Conservation (phyloP, 30 jellyfish, hydroid and myxozoan genomes). For the Catostylus mosaicus region DNA sequence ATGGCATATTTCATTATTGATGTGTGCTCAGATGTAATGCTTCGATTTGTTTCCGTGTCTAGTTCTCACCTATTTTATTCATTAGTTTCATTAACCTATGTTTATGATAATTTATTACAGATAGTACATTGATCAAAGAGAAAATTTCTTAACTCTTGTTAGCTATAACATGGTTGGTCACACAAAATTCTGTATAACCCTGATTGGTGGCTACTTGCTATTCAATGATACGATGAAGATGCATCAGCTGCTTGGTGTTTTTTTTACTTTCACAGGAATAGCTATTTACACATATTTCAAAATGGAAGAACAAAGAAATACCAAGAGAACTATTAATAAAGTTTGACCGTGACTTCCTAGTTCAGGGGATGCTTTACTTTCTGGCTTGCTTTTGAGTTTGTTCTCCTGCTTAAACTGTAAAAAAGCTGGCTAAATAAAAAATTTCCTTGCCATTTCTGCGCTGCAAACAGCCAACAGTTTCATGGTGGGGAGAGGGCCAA, state of each 20-base stretch:
- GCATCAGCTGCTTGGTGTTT: slow-evolving; percentile 81
- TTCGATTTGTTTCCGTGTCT: neutral
- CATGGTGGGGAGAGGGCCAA: too few species aligned
- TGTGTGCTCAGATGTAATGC: neutral
- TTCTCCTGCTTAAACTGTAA: too few species aligned
- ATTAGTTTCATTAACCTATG: neutral
- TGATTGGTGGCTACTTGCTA: slow-evolving; percentile 77
- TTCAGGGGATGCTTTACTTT: too few species aligned
- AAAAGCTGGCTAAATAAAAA: too few species aligned
- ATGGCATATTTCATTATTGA: neutral
- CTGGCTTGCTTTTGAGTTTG: too few species aligned
- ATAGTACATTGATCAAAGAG: too few species aligned
- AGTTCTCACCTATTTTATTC: neutral
- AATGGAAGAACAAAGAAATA: slow-evolving; percentile 51
- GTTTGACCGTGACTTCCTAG: too few species aligned
- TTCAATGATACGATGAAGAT: slow-evolving; percentile 61
- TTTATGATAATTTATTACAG: neutral
- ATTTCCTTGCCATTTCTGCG: too few species aligned
- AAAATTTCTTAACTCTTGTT: neutral
- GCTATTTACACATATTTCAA: slow-evolving; percentile 76
- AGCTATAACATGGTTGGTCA: slow-evolving; percentile 96
- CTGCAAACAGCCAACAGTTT: too few species aligned
- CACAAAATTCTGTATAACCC: slow-evolving; percentile 76
- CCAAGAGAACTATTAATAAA: slow-evolving; percentile 59
- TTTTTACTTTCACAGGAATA: slow-evolving; percentile 77